Evolutionary conservation across 1,140 invertebrate genomes (phyloP).

Genomic region (Caenorhabditis remanei): DNA sequence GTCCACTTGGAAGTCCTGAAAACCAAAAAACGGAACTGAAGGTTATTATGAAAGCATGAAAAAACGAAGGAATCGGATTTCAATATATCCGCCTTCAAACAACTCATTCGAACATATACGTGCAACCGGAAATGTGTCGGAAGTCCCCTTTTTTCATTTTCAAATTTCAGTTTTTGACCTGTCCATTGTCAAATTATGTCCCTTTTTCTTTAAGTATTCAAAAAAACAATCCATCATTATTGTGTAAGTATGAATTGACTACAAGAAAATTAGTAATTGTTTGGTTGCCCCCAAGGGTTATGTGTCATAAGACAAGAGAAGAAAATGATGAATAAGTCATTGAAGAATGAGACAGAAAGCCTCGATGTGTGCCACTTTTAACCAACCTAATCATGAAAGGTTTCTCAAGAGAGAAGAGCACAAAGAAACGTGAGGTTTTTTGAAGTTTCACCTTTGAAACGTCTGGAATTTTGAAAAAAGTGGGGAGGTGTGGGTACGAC

Average conservation of each 20-base stretch:
- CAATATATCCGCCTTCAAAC: neutral
- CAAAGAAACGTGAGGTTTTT: neutral
- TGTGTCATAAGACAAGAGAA: slow-evolving; percentile 42
- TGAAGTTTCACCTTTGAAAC: slow-evolving; percentile 5
- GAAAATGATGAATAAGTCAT: slow-evolving; percentile 37
- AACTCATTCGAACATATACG: slow-evolving; percentile 12
- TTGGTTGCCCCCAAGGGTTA: slow-evolving; percentile 24
- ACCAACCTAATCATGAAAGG: slow-evolving; percentile 7
- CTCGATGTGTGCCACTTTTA: neutral
- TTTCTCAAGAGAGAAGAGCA: neutral
- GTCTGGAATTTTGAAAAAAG: neutral
- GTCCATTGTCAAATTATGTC: slow-evolving; percentile 12
- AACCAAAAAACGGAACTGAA: slow-evolving; percentile 51
- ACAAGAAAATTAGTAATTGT: neutral
- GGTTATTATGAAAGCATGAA: neutral
- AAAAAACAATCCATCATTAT: slow-evolving; percentile 33
- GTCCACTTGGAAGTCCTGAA: slow-evolving; percentile 82
- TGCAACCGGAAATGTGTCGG: slow-evolving; percentile 24
- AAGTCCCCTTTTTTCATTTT: neutral
- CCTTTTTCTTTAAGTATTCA: slow-evolving; percentile 25
- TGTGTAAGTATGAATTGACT: neutral
- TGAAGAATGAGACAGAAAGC: neutral
- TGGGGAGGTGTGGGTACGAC: neutral
- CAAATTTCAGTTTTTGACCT: slow-evolving; percentile 29
- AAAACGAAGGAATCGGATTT: slow-evolving; percentile 31